A percentile compares a stretch with the other conserved stretches of the same genome.
These are phyloP conservation scores for Epinephelus coioides DNA, from an alignment of 2,797 vertebrate species.

Conservation along the genomic window DNA sequence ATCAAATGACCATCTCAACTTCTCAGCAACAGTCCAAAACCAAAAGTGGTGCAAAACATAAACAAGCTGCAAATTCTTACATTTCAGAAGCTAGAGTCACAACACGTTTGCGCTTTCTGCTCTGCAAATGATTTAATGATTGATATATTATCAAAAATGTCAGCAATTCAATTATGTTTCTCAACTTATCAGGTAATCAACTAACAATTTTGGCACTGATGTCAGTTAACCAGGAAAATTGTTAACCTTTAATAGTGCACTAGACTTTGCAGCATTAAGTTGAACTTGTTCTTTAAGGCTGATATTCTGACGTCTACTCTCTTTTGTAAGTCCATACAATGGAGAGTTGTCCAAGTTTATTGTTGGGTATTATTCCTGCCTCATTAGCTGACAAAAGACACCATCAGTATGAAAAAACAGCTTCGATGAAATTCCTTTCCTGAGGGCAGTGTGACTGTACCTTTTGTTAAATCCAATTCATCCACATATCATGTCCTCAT, in stretches of 20 bases:
- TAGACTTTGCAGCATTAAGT: not conserved
- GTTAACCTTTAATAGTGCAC: too few relatives aligned
- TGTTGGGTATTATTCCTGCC: conserved; percentile 6
- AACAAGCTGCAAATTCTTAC: not conserved
- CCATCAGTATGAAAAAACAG: not conserved
- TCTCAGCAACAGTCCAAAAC: not conserved
- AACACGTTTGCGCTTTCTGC: not conserved
- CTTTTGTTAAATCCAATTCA: conserved; percentile 44
- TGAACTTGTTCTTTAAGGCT: not conserved
- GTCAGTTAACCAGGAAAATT: too few relatives aligned
- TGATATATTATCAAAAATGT: too few relatives aligned
- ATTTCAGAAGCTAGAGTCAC: not conserved
- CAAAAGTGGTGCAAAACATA: not conserved
- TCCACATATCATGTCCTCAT: conserved; percentile 25
- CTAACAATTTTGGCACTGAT: too few relatives aligned
- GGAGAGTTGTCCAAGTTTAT: conserved; percentile 1
- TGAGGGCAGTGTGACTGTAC: conserved; percentile 26
- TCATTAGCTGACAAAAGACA: conserved; percentile 11
- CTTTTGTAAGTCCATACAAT: conserved; percentile 1
- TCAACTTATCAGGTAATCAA: too few relatives aligned
- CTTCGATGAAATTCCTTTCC: conserved; percentile 15
- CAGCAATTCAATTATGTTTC: too few relatives aligned
- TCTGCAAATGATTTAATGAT: not conserved
- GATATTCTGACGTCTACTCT: not conserved
- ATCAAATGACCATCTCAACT: not conserved